Evolutionary conservation across 2,888 invertebrate species (phyloP).

Genomic region (Euproctis similis): DNA sequence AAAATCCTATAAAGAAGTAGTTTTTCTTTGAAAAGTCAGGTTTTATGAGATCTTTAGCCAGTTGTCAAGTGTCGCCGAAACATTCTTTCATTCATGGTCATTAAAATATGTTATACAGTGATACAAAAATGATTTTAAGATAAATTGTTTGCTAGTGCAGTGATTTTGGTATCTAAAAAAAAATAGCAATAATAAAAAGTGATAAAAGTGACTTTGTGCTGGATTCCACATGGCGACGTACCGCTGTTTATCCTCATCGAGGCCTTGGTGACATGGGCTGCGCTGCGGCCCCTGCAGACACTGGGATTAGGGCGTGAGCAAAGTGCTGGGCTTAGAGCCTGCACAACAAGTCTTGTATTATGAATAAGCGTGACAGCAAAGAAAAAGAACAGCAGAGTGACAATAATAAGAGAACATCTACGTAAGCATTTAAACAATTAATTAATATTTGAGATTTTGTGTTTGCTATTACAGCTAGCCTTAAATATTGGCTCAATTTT

Average conservation of each 20-base stretch:
- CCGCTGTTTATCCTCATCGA: conserved; percentile 38
- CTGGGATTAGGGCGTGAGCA: conserved; percentile 67
- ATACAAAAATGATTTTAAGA: conserved; percentile 73
- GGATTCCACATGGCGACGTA: conserved; percentile 57
- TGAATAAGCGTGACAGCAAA: conserved; percentile 73
- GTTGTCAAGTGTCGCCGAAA: conserved; percentile 56
- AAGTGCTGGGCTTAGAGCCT: conserved; percentile 64
- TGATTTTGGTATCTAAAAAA: conserved; percentile 48
- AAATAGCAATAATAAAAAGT: conserved; percentile 51
- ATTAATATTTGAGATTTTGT: too few species aligned
- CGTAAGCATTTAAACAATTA: conserved; percentile 43
- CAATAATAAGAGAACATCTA: conserved; percentile 71
- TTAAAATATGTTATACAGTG: conserved; percentile 59
- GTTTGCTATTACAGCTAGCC: not conserved
- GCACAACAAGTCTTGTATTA: conserved; percentile 65
- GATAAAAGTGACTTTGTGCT: conserved; percentile 33
- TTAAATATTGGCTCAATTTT: too few species aligned
- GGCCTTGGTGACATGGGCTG: conserved; percentile 71
- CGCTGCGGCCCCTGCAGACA: conserved; percentile 51
- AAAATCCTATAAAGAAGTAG: conserved; percentile 31
- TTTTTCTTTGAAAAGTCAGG: conserved; percentile 8
- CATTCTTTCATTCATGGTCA: conserved; percentile 33
- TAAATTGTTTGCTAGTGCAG: conserved; percentile 65
- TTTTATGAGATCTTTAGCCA: conserved; percentile 13
- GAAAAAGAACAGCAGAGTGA: conserved; percentile 74